Conservation (phyloP, 2,113 vertebrate species). For the Bos taurus region DNA sequence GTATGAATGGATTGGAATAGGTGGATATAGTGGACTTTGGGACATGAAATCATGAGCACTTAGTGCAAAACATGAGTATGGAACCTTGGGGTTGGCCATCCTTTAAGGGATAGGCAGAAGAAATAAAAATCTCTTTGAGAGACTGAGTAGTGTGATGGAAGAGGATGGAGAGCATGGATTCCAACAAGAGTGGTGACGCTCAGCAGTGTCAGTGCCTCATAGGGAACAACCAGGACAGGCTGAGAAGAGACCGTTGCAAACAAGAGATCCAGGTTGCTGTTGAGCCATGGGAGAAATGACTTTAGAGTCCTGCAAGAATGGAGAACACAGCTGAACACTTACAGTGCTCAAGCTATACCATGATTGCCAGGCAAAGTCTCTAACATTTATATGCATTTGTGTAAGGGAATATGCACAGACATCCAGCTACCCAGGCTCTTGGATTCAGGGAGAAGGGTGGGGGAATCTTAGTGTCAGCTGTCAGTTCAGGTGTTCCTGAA, state of each 20-base stretch:
- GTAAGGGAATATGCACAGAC: neutral
- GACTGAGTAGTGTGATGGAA: neutral
- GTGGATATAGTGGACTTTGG: neutral
- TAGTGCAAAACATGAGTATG: neutral
- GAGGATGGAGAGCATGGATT: no score
- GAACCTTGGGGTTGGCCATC: neutral
- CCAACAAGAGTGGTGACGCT: neutral
- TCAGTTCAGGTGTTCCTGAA: neutral
- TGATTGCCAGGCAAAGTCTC: neutral
- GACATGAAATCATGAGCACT: neutral
- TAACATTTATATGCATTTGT: neutral
- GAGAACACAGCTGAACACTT: neutral
- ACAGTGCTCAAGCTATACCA: fast-evolving
- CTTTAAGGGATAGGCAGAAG: neutral
- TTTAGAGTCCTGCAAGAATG: neutral
- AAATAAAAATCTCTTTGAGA: neutral
- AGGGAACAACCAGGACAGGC: neutral
- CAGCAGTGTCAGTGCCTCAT: neutral
- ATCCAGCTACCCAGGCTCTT: neutral
- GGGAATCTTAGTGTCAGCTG: neutral
- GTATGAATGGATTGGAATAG: neutral
- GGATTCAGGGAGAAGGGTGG: neutral
- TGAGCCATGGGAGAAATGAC: neutral
- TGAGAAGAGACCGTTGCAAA: neutral
- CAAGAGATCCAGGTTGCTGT: neutral